A percentile compares a stretch with the other conserved stretches of the same genome.
These are phyloP conservation scores for Cataglyphis livida DNA, from an alignment of 2,888 invertebrate species.

Conservation along the genomic window DNA sequence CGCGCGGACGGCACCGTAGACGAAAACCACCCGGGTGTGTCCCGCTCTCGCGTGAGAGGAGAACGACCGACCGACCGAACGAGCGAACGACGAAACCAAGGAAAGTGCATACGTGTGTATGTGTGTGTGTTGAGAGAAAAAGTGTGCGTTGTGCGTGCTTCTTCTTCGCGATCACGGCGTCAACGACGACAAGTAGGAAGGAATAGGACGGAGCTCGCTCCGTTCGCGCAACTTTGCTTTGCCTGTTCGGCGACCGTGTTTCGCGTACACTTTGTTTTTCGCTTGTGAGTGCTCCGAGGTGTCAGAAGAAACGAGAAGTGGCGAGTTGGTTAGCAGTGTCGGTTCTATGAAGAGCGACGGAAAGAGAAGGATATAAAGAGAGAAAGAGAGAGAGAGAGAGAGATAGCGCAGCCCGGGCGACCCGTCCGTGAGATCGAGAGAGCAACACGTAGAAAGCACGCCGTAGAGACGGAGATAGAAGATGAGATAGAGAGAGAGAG, in stretches of 20 bases:
- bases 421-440: constrained; percentile 60
- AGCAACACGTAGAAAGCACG: constrained; percentile 64
- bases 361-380: constrained; percentile 9
- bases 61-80: constrained; percentile 45
- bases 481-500: constrained; percentile 59
- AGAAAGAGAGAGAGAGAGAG: neutral
- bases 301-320: constrained; percentile 44
- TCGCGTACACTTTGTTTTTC: constrained; percentile 58
- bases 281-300: constrained; percentile 58
- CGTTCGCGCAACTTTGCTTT: constrained; percentile 33
- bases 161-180: constrained; percentile 11
- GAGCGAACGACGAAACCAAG: constrained; percentile 45
- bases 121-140: neutral
- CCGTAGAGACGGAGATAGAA: constrained; percentile 48
- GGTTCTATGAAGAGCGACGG: constrained; percentile 39
- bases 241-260: constrained; percentile 17
- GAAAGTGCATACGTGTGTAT: constrained; percentile 34
- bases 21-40: constrained; percentile 45
- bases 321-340: constrained; percentile 48
- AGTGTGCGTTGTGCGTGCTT: constrained; percentile 26
- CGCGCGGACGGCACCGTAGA: constrained; percentile 32
- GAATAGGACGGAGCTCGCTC: constrained; percentile 13
- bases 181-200: constrained; percentile 32
- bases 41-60: constrained; percentile 36
- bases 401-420: constrained; percentile 44